These are phyloP conservation scores for Chesias legatella DNA, from an alignment of 2,888 invertebrate genomes.

Conservation along the genomic window DNA sequence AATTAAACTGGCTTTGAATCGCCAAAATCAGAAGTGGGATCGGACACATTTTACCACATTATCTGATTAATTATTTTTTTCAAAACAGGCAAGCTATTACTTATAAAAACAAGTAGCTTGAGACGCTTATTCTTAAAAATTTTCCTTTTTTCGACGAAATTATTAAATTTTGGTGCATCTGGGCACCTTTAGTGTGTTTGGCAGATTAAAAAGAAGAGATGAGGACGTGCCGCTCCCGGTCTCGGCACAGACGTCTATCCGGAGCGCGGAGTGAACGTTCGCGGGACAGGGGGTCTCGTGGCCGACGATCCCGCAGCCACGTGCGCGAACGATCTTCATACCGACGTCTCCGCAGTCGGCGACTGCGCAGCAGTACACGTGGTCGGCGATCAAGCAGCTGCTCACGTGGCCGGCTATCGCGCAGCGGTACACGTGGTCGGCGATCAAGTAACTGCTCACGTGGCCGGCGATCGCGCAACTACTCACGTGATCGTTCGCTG, in stretches of 20 bases:
- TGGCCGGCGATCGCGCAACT: neutral
- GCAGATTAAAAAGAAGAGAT: neutral
- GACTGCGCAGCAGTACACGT: neutral
- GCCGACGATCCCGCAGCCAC: constrained; percentile 5
- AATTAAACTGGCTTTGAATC: no score
- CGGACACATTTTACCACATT: no score
- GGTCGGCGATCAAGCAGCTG: neutral
- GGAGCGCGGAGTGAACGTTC: neutral
- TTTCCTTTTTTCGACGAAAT: no score
- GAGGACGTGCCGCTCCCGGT: neutral
- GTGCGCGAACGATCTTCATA: neutral
- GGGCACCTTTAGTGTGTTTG: neutral
- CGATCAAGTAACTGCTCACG: neutral
- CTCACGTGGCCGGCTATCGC: neutral
- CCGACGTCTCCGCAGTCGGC: neutral
- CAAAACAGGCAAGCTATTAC: no score
- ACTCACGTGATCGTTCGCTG: no score
- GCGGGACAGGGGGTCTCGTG: neutral
- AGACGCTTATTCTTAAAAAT: no score
- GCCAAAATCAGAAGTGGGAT: no score
- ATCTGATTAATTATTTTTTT: no score
- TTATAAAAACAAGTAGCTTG: no score
- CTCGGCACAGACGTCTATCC: neutral
- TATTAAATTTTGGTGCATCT: no score
- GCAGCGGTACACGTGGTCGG: no score